A percentile compares a stretch with the other conserved stretches of the same genome.
Evolutionary conservation across 2,797 vertebrate species (phyloP).

Genomic region (Margarornis squamiger): DNA sequence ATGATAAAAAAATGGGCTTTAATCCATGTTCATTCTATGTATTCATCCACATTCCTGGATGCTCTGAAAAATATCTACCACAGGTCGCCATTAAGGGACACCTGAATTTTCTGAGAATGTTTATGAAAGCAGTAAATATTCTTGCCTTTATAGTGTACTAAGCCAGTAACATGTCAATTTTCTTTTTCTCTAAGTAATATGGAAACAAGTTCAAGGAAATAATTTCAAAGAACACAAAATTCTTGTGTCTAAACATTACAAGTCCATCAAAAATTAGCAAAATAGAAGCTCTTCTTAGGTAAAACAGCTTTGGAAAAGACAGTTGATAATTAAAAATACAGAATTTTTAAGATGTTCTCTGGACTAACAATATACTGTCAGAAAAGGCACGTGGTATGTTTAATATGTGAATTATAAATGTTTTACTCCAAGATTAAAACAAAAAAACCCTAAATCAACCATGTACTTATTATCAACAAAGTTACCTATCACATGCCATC

Average conservation of each 20-base stretch:
- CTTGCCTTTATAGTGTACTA: background rate
- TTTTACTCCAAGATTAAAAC: background rate
- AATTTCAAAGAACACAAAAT: constrained; percentile 5
- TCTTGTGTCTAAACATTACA: background rate
- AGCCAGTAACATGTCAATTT: background rate
- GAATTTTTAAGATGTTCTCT: background rate
- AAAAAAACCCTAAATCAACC: background rate
- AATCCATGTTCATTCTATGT: background rate
- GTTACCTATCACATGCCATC: background rate
- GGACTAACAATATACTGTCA: background rate
- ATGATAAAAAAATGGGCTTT: background rate
- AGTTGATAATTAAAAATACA: background rate
- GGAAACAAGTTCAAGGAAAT: background rate
- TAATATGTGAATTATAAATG: background rate
- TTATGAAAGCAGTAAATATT: constrained; percentile 28
- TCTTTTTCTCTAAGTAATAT: background rate
- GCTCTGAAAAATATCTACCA: background rate
- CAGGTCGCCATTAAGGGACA: background rate
- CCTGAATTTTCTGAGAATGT: background rate
- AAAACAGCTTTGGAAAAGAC: background rate
- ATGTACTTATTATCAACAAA: background rate
- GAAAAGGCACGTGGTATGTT: background rate
- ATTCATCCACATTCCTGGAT: background rate
- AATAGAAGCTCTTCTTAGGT: background rate
- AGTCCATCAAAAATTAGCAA: background rate